A percentile compares a stretch with the other conserved stretches of the same genome.
Conservation (phyloP, 2,113 vertebrate species). For the Austrofundulus limnaeus region DNA sequence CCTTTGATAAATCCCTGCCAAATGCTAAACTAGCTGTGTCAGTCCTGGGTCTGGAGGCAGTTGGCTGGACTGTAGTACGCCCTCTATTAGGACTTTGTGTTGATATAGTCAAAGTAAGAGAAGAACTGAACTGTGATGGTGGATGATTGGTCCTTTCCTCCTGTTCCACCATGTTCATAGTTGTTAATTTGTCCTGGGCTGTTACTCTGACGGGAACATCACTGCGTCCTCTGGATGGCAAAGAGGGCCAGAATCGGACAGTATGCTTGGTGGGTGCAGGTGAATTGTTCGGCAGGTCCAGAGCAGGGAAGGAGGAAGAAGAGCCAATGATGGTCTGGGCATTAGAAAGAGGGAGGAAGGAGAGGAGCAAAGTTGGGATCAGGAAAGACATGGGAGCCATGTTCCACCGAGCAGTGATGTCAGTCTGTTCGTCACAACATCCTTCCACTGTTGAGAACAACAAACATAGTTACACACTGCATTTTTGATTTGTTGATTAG, state of each 20-base stretch:
- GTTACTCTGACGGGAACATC: slow-evolving; percentile 65
- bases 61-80: slow-evolving; percentile 30
- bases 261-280: slow-evolving; percentile 56
- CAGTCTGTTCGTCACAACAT: slow-evolving; percentile 60
- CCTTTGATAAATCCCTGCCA: slow-evolving; percentile 24
- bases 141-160: slow-evolving; percentile 21
- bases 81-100: slow-evolving; percentile 39
- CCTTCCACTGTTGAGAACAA: slow-evolving; percentile 43
- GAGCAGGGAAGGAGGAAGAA: slow-evolving; percentile 44
- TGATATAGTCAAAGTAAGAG: slow-evolving; percentile 30
- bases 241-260: slow-evolving; percentile 39
- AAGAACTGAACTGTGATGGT: slow-evolving; percentile 24
- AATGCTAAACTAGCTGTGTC: slow-evolving; percentile 55
- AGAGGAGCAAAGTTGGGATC: slow-evolving; percentile 46
- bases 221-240: slow-evolving; percentile 56
- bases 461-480: neutral
- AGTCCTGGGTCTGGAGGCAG: slow-evolving; percentile 57
- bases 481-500: neutral
- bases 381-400: slow-evolving; percentile 59
- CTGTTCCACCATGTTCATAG: slow-evolving; percentile 25
- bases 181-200: slow-evolving; percentile 25
- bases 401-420: slow-evolving; percentile 40
- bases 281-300: slow-evolving; percentile 29
- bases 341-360: slow-evolving; percentile 34
- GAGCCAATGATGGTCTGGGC: slow-evolving; percentile 57